Evolutionary conservation across 2,113 vertebrate genomes (phyloP).

Genomic region (Cyanocitta stelleri): DNA sequence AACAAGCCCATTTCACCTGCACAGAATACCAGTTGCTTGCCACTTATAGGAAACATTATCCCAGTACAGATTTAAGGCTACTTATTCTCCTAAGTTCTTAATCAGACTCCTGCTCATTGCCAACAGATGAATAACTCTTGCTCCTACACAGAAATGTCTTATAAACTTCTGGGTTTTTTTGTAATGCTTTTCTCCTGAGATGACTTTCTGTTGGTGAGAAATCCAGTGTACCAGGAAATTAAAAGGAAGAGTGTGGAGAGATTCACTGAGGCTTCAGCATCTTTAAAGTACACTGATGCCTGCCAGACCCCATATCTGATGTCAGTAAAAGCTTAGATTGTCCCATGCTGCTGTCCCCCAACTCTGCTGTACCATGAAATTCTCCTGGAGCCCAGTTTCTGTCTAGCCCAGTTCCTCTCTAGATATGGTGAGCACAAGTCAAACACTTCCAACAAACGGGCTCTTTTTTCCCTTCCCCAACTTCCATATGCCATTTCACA

Average conservation of each 20-base stretch:
- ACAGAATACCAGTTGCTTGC: not conserved
- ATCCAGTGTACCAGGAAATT: not conserved
- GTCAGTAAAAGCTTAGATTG: not conserved
- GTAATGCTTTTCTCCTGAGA: not conserved
- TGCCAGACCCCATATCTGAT: not conserved
- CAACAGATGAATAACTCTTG: not conserved
- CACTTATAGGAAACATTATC: not conserved
- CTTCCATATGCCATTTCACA: conserved; percentile 30
- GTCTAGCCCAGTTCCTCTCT: not conserved
- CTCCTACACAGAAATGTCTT: not conserved
- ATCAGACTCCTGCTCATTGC: not conserved
- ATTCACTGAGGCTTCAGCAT: not conserved
- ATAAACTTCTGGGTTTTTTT: not conserved
- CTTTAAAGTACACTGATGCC: not conserved
- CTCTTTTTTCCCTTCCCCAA: not conserved
- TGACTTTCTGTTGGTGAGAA: not conserved
- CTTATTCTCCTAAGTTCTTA: not conserved
- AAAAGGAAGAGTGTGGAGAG: not conserved
- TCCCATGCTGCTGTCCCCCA: not conserved
- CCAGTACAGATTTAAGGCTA: not conserved
- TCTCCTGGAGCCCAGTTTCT: not conserved
- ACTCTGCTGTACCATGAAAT: not conserved
- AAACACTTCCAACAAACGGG: not conserved
- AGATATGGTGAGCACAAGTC: not conserved
- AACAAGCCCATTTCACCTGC: not conserved